Evolutionary conservation across 2,888 invertebrate species (phyloP).

Genomic region (Nesidiocoris tenuis): DNA sequence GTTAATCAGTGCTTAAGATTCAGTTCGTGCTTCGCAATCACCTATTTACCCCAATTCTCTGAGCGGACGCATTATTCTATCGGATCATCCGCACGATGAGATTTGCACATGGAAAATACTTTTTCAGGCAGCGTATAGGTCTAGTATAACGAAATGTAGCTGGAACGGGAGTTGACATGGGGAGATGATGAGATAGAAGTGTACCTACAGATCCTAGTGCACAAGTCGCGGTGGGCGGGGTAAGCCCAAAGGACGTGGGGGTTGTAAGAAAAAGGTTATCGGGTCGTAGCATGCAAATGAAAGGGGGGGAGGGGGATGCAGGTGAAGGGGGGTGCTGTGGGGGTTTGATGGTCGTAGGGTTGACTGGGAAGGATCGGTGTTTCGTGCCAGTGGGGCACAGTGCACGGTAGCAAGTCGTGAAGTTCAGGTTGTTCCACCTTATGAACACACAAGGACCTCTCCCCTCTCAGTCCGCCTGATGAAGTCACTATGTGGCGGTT

Average conservation of each 20-base stretch:
- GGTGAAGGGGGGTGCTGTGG: constrained; percentile 48
- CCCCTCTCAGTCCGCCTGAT: too few species aligned
- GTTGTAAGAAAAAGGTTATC: constrained; percentile 41
- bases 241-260: constrained; percentile 28
- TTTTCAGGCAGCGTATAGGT: neutral
- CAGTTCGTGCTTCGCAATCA: too few species aligned
- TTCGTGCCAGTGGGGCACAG: constrained; percentile 44
- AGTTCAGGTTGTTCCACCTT: constrained; percentile 8
- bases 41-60: too few species aligned
- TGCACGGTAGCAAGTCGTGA: constrained; percentile 31
- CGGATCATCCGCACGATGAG: too few species aligned
- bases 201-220: neutral
- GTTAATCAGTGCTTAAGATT: too few species aligned
- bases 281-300: constrained; percentile 46
- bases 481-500: too few species aligned
- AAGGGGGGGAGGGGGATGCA: constrained; percentile 26
- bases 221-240: neutral
- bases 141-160: neutral
- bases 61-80: too few species aligned
- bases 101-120: too few species aligned
- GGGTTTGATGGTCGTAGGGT: too few species aligned
- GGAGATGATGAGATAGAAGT: neutral
- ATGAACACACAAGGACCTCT: too few species aligned
- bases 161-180: neutral
- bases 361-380: constrained; percentile 54